phyloP scores from a whole-genome alignment of 2,113 vertebrate species.

The Typhlomys cinereus region DNA sequence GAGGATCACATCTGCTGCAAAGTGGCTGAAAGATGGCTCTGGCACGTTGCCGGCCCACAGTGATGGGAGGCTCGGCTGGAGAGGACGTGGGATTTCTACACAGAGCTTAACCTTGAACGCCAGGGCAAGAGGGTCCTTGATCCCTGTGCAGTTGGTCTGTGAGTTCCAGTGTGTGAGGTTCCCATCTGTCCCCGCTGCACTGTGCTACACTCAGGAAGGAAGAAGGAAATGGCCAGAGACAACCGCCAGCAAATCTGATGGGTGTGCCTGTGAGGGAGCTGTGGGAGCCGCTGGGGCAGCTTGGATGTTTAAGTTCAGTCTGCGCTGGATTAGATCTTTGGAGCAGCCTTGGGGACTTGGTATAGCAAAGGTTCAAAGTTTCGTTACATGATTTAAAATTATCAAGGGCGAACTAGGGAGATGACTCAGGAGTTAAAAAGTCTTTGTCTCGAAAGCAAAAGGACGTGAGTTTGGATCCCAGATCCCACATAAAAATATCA shows the following conservation, averaged over 20 bases:
- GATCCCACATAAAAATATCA: too few relatives aligned
- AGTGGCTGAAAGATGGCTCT: constrained; percentile 70
- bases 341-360: not conserved
- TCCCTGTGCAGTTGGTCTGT: not conserved
- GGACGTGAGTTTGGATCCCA: too few relatives aligned
- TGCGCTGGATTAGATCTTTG: not conserved
- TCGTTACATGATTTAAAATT: not conserved
- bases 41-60: constrained; percentile 72
- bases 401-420: not conserved
- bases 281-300: not conserved
- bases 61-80: constrained; percentile 45
- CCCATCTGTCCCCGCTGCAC: not conserved
- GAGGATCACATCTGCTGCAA: constrained; percentile 83
- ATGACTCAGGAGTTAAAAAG: too few relatives aligned
- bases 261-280: too few relatives aligned
- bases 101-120: constrained; percentile 33
- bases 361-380: not conserved
- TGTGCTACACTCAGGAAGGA: constrained; percentile 47
- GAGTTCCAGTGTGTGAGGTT: constrained; percentile 36
- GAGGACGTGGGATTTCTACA: constrained; percentile 60
- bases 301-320: not conserved
- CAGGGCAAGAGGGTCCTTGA: not conserved
- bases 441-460: too few relatives aligned
- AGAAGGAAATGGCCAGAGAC: constrained; percentile 16
- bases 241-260: not conserved